phyloP scores from a whole-genome alignment of 2,797 vertebrate genomes.

The Ciconia nigra region DNA sequence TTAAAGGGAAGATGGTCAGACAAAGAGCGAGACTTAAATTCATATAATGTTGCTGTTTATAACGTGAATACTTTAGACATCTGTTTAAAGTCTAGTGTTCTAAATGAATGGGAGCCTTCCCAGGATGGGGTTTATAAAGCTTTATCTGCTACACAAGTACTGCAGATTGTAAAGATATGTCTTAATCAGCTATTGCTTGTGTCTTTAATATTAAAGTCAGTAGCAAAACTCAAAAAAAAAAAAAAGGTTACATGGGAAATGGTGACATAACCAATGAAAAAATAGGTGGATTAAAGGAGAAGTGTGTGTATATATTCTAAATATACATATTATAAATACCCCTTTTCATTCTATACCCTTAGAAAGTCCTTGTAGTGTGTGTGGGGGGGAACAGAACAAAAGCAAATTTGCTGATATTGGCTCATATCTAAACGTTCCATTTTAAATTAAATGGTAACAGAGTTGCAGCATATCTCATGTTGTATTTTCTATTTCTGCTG shows the following conservation, averaged over 20 bases:
- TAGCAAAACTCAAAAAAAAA: conserved; percentile 14
- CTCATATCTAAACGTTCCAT: conserved; percentile 8
- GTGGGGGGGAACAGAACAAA: neutral
- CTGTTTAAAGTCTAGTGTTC: conserved; percentile 53
- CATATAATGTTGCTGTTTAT: conserved; percentile 53
- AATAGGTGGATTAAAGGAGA: neutral
- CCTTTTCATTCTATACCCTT: neutral
- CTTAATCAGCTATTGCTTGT: conserved; percentile 51
- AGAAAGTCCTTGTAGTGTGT: neutral
- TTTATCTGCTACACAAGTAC: neutral
- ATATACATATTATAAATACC: neutral
- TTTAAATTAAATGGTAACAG: conserved; percentile 18
- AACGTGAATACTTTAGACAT: conserved; percentile 58
- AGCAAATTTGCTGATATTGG: conserved; percentile 4
- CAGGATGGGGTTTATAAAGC: conserved; percentile 9
- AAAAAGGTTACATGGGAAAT: neutral
- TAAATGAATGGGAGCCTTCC: conserved; percentile 54
- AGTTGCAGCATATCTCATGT: neutral
- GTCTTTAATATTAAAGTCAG: conserved; percentile 16
- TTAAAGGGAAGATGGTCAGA: neutral
- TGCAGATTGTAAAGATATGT: conserved; percentile 35
- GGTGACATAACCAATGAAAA: neutral
- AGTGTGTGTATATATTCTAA: neutral
- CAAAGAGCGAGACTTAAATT: conserved; percentile 65
- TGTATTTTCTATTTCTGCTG: neutral